These are phyloP conservation scores for Buceros bicornis DNA, from an alignment of 2,797 vertebrate species.

Conservation along the genomic window DNA sequence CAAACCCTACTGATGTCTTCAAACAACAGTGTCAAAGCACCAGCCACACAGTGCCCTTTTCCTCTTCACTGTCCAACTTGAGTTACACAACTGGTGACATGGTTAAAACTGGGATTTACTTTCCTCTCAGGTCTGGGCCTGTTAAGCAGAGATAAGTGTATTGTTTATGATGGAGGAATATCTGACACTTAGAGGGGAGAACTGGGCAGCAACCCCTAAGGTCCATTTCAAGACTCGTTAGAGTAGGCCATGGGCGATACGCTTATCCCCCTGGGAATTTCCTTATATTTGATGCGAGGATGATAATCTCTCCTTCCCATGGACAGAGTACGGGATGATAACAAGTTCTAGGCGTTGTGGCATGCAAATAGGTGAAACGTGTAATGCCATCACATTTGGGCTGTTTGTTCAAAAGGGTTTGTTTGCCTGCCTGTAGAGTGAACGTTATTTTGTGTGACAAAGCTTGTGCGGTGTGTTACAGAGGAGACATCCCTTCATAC, in stretches of 20 bases:
- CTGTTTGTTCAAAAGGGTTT: conserved; percentile 10
- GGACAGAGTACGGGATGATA: not conserved
- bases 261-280: not conserved
- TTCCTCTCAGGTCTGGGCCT: not conserved
- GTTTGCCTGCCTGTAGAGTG: not conserved
- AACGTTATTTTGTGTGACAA: not conserved
- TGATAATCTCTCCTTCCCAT: not conserved
- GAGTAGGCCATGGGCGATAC: not conserved
- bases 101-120: conserved; percentile 2
- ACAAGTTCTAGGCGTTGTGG: not conserved
- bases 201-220: not conserved
- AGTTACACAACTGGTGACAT: not conserved
- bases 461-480: not conserved
- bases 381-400: not conserved
- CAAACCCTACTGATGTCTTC: not conserved
- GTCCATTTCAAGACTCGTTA: not conserved
- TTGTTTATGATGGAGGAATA: not conserved
- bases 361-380: not conserved
- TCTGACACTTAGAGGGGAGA: not conserved
- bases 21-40: not conserved
- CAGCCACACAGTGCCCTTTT: not conserved
- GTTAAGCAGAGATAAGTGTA: not conserved
- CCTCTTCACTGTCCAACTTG: not conserved
- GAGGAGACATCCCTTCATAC: not conserved
- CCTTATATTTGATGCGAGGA: not conserved